These are phyloP conservation scores for Lynx canadensis DNA, from an alignment of 2,113 vertebrate genomes.

Conservation along the genomic window DNA sequence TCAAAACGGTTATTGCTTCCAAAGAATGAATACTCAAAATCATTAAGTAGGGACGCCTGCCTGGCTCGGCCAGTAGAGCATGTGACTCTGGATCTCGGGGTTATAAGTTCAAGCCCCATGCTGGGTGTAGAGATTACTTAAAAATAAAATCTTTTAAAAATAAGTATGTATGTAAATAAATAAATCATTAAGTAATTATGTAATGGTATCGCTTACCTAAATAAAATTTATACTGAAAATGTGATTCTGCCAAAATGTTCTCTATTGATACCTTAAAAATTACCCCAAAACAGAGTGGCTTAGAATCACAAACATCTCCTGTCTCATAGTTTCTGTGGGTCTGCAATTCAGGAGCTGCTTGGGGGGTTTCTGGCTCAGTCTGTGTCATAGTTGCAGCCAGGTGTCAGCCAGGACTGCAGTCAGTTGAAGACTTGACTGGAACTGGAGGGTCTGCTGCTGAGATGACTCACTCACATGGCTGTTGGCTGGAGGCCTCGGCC, in stretches of 20 bases:
- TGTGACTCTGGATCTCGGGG: not conserved
- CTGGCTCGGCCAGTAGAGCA: not conserved
- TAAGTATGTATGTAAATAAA: not conserved
- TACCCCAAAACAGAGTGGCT: not conserved
- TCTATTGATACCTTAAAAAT: not conserved
- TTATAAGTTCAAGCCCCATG: not conserved
- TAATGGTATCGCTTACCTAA: constrained; percentile 39
- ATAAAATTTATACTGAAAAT: constrained; percentile 24
- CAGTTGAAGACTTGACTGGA: not conserved
- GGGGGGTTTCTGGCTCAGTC: not conserved
- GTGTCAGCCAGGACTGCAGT: not conserved
- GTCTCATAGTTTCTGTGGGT: not conserved
- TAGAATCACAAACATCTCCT: not conserved
- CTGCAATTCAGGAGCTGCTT: not conserved
- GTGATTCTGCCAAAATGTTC: not conserved
- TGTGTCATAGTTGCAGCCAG: not conserved
- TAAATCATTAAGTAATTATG: constrained; percentile 21
- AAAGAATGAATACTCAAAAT: not conserved
- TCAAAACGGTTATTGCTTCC: constrained; percentile 20
- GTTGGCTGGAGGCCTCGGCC: not conserved
- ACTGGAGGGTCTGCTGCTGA: not conserved
- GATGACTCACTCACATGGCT: not conserved
- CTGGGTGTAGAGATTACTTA: not conserved
- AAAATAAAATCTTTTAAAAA: not conserved
- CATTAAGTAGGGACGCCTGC: not conserved